These are phyloP conservation scores for Eucriotettix oculatus DNA, from an alignment of 2,888 invertebrate genomes.

Conservation along the genomic window DNA sequence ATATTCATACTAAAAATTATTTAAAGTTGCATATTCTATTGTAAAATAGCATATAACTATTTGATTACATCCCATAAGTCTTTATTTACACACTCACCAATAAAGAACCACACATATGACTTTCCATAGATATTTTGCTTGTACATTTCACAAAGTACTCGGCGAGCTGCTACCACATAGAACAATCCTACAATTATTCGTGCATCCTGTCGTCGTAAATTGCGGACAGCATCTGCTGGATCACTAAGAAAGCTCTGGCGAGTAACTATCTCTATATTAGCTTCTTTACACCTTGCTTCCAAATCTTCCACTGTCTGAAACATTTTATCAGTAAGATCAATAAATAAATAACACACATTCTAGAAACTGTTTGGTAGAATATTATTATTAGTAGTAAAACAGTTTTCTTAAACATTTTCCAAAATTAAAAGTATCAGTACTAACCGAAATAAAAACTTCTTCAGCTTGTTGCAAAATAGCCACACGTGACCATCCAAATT, in stretches of 20 bases:
- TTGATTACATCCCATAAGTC: too few relatives aligned
- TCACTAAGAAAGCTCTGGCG: constrained; percentile 94
- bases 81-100: constrained; percentile 44
- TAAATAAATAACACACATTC: background rate
- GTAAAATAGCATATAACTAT: too few relatives aligned
- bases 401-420: background rate
- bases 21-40: too few relatives aligned
- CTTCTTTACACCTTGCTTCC: constrained; percentile 81
- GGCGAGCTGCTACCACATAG: constrained; percentile 92
- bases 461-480: constrained; percentile 97
- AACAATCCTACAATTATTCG: constrained; percentile 95
- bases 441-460: constrained; percentile 89
- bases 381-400: background rate
- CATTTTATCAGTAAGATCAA: constrained; percentile 14
- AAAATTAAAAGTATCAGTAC: constrained; percentile 19
- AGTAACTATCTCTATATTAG: constrained; percentile 88
- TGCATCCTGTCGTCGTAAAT: constrained; percentile 88
- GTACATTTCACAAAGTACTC: constrained; percentile 93
- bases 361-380: constrained; percentile 9
- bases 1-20: too few relatives aligned
- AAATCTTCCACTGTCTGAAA: constrained; percentile 89
- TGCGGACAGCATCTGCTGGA: constrained; percentile 89
- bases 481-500: constrained; percentile 93
- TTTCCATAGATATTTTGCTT: constrained; percentile 87
- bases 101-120: constrained; percentile 97